Conservation (phyloP, 1,140 invertebrate genomes). For the Aricia agestis region DNA sequence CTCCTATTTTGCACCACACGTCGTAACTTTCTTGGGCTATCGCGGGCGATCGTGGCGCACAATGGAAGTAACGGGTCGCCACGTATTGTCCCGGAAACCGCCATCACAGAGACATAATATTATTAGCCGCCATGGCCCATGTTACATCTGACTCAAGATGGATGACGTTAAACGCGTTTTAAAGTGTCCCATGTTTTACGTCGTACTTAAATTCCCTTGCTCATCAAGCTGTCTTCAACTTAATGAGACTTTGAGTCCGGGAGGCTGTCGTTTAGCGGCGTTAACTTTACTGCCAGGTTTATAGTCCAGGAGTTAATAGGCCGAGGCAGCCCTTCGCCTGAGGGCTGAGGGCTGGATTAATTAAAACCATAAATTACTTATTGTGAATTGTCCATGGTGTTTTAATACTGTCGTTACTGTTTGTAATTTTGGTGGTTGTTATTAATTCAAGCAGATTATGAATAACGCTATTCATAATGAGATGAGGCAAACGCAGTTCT, state of each 20-base stretch:
- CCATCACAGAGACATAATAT: too few relatives aligned
- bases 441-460: not conserved
- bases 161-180: not conserved
- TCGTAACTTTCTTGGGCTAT: not conserved
- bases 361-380: not conserved
- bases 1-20: not conserved
- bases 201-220: not conserved
- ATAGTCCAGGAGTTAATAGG: not conserved
- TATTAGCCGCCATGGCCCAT: too few relatives aligned
- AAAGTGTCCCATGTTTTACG: not conserved
- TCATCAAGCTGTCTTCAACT: not conserved
- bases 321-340: not conserved
- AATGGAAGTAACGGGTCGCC: not conserved
- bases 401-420: not conserved
- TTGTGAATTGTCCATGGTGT: not conserved
- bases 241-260: slow-evolving; percentile 2
- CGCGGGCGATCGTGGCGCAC: not conserved
- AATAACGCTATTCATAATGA: too few relatives aligned
- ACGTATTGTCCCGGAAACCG: not conserved
- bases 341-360: not conserved
- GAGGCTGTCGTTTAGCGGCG: not conserved
- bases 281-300: not conserved
- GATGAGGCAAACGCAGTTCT: too few relatives aligned
- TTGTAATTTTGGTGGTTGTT: not conserved
- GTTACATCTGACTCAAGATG: too few relatives aligned